These are phyloP conservation scores for Ceyx margarethae DNA, from an alignment of 2,113 vertebrate genomes.

Conservation along the genomic window DNA sequence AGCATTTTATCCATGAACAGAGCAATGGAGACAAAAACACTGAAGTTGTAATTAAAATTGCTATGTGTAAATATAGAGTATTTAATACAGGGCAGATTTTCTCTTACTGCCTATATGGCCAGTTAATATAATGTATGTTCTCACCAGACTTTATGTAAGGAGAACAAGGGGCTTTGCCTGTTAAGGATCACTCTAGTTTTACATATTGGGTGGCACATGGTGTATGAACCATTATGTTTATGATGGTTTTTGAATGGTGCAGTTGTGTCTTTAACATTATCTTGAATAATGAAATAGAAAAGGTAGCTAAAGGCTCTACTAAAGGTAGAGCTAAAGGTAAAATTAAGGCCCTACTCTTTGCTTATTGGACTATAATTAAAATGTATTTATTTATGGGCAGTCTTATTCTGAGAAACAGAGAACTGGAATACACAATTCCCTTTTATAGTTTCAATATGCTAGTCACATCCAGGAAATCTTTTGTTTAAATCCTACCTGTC, in stretches of 20 bases:
- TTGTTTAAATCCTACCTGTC: neutral
- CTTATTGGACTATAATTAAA: neutral
- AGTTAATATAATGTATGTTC: neutral
- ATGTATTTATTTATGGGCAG: neutral
- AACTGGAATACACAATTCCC: neutral
- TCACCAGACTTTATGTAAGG: neutral
- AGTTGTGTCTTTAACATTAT: neutral
- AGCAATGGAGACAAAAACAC: neutral
- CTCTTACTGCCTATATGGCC: neutral
- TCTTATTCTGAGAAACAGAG: neutral
- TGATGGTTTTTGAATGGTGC: neutral
- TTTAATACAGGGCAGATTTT: neutral
- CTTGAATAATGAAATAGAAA: neutral
- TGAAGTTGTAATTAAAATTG: neutral
- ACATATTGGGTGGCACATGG: neutral
- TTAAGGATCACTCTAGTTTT: neutral
- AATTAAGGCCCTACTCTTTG: neutral
- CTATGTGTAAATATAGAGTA: rapidly evolving
- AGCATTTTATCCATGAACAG: neutral
- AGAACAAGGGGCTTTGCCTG: neutral
- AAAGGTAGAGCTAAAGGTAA: neutral
- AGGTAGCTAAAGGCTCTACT: neutral
- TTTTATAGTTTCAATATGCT: neutral
- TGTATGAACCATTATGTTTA: neutral
- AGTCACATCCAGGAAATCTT: neutral